Evolutionary conservation across 2,888 invertebrate species (phyloP).

Genomic region (Drosophila algonquin): DNA sequence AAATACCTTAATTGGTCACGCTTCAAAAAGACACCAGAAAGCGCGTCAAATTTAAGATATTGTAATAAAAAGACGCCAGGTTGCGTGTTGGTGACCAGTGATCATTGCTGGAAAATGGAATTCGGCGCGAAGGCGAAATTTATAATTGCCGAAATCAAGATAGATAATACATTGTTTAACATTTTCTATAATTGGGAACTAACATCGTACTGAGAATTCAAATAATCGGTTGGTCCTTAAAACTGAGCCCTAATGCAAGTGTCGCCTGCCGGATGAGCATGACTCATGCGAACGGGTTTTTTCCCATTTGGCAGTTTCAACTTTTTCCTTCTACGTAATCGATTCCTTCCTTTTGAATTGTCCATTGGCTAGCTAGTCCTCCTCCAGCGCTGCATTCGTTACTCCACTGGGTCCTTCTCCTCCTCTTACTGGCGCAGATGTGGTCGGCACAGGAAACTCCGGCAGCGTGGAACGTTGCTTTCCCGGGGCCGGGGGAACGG

Average conservation of each 20-base stretch:
- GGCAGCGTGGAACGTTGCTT: slow-evolving; percentile 57
- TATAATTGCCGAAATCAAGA: no score
- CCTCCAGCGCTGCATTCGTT: slow-evolving; percentile 61
- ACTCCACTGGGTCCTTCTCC: slow-evolving; percentile 42
- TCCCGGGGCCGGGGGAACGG: slow-evolving; percentile 66
- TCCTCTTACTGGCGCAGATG: slow-evolving; percentile 31
- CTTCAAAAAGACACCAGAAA: no score
- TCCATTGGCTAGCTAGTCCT: slow-evolving; percentile 40
- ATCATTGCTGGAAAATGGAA: no score
- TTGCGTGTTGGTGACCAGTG: no score
- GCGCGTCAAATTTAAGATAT: no score
- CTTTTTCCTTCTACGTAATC: slow-evolving; percentile 22
- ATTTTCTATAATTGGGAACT: no score
- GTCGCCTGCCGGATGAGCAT: slow-evolving; percentile 9
- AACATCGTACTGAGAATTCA: no score
- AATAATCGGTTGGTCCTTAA: neutral
- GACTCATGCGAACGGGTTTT: slow-evolving; percentile 31
- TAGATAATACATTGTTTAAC: no score
- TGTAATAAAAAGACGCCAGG: no score
- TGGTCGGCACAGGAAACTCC: slow-evolving; percentile 53
- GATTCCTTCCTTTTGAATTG: neutral
- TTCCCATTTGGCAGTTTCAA: slow-evolving; percentile 27
- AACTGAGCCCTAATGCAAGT: neutral
- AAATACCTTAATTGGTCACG: no score
- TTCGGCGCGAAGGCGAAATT: no score